Conservation (phyloP, 2,113 vertebrate species). For the Rattus rattus region DNA sequence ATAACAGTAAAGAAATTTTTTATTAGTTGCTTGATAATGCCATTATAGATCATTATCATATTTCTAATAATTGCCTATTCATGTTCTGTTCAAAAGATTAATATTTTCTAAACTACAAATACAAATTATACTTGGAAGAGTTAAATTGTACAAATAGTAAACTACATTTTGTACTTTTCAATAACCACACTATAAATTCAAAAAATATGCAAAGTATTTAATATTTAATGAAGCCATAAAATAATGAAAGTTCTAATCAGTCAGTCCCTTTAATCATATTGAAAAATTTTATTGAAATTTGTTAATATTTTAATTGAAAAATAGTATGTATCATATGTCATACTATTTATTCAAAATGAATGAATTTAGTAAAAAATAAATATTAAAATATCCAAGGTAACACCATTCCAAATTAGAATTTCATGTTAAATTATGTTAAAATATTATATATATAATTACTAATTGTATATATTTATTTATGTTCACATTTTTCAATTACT, state of each 20-base stretch:
- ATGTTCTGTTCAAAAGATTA: not conserved
- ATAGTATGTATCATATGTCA: not conserved
- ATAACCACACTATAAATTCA: not conserved
- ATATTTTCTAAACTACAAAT: not conserved
- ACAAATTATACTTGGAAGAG: not conserved
- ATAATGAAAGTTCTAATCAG: not conserved
- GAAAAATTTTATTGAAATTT: not conserved
- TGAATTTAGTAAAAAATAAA: not conserved
- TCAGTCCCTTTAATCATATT: not conserved
- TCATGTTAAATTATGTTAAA: not conserved
- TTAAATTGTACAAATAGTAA: not conserved
- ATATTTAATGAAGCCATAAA: not conserved
- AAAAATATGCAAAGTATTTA: not conserved
- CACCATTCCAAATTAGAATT: not conserved
- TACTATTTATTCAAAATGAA: not conserved
- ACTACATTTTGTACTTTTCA: not conserved
- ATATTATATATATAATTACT: too few species aligned
- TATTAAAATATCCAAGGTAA: too few species aligned
- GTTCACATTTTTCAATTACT: not conserved
- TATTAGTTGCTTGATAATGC: not conserved
- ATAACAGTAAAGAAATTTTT: not conserved
- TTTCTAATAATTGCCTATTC: not conserved
- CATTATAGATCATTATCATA: not conserved
- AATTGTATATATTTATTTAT: not conserved
- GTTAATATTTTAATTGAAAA: not conserved